Base-by-base conservation (phyloP, 2,113 vertebrate genomes). In the Dromiciops gliroides region DNA sequence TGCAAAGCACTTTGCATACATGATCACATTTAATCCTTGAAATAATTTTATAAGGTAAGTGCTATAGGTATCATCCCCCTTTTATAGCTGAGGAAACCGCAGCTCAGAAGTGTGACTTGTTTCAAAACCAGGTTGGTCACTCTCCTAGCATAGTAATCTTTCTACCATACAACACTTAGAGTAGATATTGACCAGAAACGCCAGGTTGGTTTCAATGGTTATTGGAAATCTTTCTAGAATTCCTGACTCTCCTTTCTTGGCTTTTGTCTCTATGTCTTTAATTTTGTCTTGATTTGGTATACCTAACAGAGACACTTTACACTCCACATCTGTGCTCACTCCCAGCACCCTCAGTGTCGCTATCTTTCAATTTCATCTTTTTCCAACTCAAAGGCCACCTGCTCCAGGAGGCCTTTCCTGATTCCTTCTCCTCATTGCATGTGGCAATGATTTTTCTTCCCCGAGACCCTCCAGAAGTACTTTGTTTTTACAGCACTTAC, bases 191-290 rank as follows among this genome's bases (percentile, higher is more conserved):
- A 37, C 56, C 92, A 67, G 91, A 83, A 83, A 88, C 2, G 22
- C 31, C 67, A 22, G 91, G 67, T 95, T 26, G 52, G 48, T 50
- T 92, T 93, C 91, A 92, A 49, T 22, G 8, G 9, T 52, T 26
- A 24, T 25, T 56, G 93, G 90, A 53, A 94, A 90, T 94, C 92
- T 91, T 56, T 95, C 50, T 60, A 92, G 93, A 49, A 44, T 60
- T 10, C 47, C 52, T 52, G 53, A 95, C 48, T 51, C 28, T 19
- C 47, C 60, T 60, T 24, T 37, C 56, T 67, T 60, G 31, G 31
- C 8, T 88, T 97, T 75, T 75, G 60, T 94, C 53, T 51, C 83
- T n/a, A 88, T n/a, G n/a, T 44, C 67, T 67, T 67, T 67, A 4
- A 37, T 67, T 37, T 12, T 3, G 31, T 37, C 31, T 75, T 44